These are phyloP conservation scores for Coregonus clupeaformis DNA, from an alignment of 2,113 vertebrate genomes.

Conservation along the genomic window DNA sequence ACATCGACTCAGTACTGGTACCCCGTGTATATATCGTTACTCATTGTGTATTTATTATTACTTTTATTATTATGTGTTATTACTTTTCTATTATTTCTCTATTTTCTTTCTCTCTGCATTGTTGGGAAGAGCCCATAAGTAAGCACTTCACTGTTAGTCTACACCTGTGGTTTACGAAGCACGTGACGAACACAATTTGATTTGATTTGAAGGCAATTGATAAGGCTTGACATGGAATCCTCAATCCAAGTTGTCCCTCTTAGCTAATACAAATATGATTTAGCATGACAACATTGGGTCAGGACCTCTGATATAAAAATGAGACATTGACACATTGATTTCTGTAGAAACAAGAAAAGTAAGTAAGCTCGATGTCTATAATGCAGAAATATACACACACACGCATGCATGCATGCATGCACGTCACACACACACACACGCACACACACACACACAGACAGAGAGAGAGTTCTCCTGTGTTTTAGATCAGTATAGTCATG, in stretches of 20 bases:
- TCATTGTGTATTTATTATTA: too few species aligned
- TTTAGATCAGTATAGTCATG: neutral
- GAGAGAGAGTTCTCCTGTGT: neutral
- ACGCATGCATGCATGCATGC: neutral
- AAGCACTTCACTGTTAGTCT: too few species aligned
- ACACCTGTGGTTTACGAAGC: too few species aligned
- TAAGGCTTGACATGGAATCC: conserved; percentile 38
- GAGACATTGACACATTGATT: neutral
- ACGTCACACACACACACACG: neutral
- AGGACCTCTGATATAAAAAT: neutral
- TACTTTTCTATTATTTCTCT: too few species aligned
- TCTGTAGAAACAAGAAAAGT: neutral
- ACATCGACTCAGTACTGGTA: too few species aligned
- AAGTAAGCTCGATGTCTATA: too few species aligned
- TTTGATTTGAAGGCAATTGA: conserved; percentile 4
- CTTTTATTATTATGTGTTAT: too few species aligned
- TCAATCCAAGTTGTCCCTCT: conserved; percentile 35
- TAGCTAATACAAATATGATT: conserved; percentile 19
- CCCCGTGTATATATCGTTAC: too few species aligned
- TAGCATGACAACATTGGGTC: conserved; percentile 28
- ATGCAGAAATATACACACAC: neutral
- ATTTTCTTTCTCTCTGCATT: too few species aligned
- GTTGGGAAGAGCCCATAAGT: too few species aligned
- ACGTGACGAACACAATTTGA: too few species aligned
- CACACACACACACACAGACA: neutral